Base-by-base conservation (phyloP, 2,797 vertebrate species). In the Spatula clypeata region DNA sequence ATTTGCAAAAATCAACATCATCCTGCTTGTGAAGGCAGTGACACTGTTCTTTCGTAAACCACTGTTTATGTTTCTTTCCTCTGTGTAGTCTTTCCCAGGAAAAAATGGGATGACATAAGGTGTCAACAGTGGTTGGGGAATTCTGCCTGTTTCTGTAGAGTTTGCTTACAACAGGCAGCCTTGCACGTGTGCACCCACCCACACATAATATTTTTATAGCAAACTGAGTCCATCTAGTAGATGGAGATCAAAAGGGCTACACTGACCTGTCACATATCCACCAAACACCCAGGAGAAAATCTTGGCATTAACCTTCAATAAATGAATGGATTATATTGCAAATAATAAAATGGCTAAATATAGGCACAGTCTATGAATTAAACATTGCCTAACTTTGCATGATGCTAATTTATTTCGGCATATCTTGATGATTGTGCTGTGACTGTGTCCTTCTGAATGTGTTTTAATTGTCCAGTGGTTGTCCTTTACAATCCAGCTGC, bases 371-470 rank as follows among this genome's bases (percentile, higher is more conserved):
- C 90, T 84, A 97, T 97, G 96, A 97, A 97, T 97, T 97, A 97
- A 97, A 97, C 96, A 97, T 97, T 93, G 93, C 66, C 90, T 90
- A 96, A 95, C 83, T 96, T 97, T 95, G 80, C 95, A 95, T 95
- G 96, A 97, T 95, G 94, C 54, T 97, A 95, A 97, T 97, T 97
- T 97, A 86, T 97, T 97, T 95, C 31, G 54, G 90, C 96, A 92
- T 88, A 89, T 97, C 80, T 92, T 92, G 93, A 97, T 94, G 92
- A 93, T 84, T 95, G 58, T 76, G 27, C 72, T 84, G 72, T 88
- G 90, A 40, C 80, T 86, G 70, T 93, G 92, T 96, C 96, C 94
- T 97, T 97, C 95, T 87, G 62, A 91, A 88, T 79, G 76, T 45
- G 95, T 97, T 96, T 85, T 95, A 96, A 93, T 85, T 95, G 93